Evolutionary conservation across 2,797 vertebrate genomes (phyloP).

Genomic region (Hephaestus fuliginosus): DNA sequence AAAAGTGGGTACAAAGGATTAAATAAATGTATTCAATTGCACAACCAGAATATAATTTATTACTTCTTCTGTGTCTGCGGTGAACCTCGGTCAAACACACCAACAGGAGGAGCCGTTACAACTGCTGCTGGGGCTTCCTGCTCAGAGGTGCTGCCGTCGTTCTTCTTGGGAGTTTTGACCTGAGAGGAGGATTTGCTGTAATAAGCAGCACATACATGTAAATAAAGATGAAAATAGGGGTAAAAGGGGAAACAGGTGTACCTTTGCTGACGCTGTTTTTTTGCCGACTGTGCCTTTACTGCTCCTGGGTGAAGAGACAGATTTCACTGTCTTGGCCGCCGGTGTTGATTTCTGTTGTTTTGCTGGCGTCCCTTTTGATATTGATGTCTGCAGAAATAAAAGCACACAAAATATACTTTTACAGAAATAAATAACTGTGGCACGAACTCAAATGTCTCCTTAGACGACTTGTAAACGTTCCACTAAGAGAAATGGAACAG

Average conservation of each 20-base stretch:
- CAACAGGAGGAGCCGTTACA: slow-evolving; percentile 22
- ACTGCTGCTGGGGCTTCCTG: background rate
- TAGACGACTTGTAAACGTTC: background rate
- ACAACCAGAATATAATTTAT: no score
- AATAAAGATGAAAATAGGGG: no score
- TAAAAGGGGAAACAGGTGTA: background rate
- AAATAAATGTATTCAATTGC: background rate
- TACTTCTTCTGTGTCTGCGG: background rate
- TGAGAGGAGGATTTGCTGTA: background rate
- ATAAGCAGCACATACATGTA: background rate
- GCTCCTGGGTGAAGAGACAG: no score
- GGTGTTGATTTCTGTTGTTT: slow-evolving; percentile 1
- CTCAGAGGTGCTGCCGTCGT: slow-evolving; percentile 17
- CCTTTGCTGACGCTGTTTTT: background rate
- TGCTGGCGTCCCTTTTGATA: background rate
- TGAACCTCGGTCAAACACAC: slow-evolving; percentile 5
- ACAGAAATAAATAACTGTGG: no score
- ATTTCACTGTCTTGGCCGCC: background rate
- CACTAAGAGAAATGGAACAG: background rate
- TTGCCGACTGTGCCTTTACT: background rate
- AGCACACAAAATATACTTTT: background rate
- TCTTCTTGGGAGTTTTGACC: slow-evolving; percentile 27
- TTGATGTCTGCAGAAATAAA: background rate
- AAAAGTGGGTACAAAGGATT: background rate
- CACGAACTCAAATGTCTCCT: background rate